Evolutionary conservation across 2,888 invertebrate species (phyloP).

Genomic region (Mythimna ferrago): DNA sequence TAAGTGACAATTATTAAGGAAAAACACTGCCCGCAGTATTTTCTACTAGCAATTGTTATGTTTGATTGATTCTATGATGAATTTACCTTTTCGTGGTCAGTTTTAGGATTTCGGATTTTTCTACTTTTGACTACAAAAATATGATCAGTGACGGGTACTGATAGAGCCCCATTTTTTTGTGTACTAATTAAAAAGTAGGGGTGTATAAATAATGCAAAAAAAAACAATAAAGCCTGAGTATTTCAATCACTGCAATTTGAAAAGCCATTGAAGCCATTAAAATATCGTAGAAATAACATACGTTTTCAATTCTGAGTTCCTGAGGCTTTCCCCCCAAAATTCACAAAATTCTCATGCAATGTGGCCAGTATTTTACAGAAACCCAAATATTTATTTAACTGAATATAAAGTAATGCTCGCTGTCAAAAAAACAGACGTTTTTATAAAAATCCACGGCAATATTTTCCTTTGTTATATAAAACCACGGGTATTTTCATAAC

Average conservation of each 20-base stretch:
- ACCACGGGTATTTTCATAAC: slow-evolving; percentile 23
- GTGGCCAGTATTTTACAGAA: slow-evolving; percentile 15
- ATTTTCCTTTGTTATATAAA: slow-evolving; percentile 18
- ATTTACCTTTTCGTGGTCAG: too few relatives aligned
- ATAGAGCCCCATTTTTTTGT: too few relatives aligned
- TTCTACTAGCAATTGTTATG: too few relatives aligned
- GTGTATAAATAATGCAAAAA: too few relatives aligned
- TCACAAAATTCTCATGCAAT: slow-evolving; percentile 5
- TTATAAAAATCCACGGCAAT: slow-evolving; percentile 18
- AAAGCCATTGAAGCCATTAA: not conserved
- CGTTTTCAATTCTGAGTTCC: not conserved
- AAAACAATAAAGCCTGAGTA: too few relatives aligned
- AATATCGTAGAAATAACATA: slow-evolving; percentile 6
- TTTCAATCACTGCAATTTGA: not conserved
- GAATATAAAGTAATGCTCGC: slow-evolving; percentile 18
- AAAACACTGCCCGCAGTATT: too few relatives aligned
- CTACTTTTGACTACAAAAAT: too few relatives aligned
- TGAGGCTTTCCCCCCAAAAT: not conserved
- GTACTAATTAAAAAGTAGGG: too few relatives aligned
- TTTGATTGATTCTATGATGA: too few relatives aligned
- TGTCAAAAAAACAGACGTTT: slow-evolving; percentile 4
- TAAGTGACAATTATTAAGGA: too few relatives aligned
- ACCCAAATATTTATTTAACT: slow-evolving; percentile 34
- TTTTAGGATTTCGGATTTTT: too few relatives aligned
- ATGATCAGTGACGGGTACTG: too few relatives aligned